phyloP scores from a whole-genome alignment of 2,113 vertebrate genomes.

The Atlantisia rogersi region DNA sequence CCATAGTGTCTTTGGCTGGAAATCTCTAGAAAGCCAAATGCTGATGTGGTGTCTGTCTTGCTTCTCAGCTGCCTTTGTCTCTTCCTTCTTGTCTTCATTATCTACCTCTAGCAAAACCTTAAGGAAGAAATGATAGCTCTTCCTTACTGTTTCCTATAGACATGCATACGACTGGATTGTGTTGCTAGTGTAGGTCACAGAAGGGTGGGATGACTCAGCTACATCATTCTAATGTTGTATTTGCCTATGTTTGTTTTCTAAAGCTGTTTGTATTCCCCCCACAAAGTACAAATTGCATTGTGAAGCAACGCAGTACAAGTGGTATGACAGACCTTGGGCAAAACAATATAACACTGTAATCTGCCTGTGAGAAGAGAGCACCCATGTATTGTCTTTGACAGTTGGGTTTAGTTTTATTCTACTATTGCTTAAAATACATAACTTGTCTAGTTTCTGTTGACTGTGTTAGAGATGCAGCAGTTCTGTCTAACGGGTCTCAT shows the following conservation, averaged over 20 bases:
- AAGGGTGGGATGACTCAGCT: accelerated
- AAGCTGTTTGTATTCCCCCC: not conserved
- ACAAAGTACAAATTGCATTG: not conserved
- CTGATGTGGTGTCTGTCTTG: not conserved
- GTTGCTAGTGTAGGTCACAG: not conserved
- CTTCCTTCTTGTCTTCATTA: not conserved
- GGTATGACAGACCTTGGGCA: not conserved
- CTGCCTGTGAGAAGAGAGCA: not conserved
- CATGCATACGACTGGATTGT: no score
- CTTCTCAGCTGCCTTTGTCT: not conserved
- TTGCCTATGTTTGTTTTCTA: not conserved
- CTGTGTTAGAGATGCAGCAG: not conserved
- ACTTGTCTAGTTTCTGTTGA: not conserved
- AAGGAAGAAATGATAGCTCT: not conserved
- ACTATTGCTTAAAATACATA: not conserved
- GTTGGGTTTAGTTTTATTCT: accelerated
- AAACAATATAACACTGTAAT: not conserved
- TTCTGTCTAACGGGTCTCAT: not conserved
- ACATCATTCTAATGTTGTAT: not conserved
- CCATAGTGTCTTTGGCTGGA: not conserved
- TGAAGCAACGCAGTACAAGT: not conserved
- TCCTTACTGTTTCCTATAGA: not conserved
- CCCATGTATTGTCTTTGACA: not conserved
- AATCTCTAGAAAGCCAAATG: not conserved
- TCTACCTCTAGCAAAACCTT: not conserved